Conservation (phyloP, 2,888 invertebrate species). For the Drosophila atroscutellata region DNA sequence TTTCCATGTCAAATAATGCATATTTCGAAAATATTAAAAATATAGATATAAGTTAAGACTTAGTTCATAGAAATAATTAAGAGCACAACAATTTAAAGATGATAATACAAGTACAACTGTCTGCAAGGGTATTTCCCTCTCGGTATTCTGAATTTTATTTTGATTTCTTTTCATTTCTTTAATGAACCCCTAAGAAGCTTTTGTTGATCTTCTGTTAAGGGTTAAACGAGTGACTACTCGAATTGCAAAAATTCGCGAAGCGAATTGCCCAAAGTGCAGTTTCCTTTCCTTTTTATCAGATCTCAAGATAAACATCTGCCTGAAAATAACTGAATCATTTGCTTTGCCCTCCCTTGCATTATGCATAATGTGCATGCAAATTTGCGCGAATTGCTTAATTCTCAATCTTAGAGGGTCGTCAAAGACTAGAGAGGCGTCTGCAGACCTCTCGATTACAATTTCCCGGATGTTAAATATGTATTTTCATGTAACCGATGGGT, state of each 20-base stretch:
- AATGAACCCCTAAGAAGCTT: conserved; percentile 59
- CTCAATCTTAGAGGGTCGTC: conserved; percentile 30
- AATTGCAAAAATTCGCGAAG: conserved; percentile 72
- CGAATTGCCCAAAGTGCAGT: conserved; percentile 70
- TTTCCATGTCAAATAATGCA: no score
- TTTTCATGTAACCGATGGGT: conserved; percentile 51
- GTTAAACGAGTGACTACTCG: conserved; percentile 62
- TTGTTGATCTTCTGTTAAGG: conserved; percentile 55
- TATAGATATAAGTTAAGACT: not conserved
- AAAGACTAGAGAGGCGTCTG: conserved; percentile 1
- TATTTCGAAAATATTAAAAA: no score
- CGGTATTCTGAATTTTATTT: not conserved
- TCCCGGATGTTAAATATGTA: conserved; percentile 78
- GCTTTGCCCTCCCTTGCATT: conserved; percentile 38
- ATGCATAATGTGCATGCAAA: conserved; percentile 78
- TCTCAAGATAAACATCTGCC: conserved; percentile 53
- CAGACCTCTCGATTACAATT: conserved; percentile 69
- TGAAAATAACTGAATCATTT: conserved; percentile 8
- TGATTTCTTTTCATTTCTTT: conserved; percentile 38
- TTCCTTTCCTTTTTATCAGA: conserved; percentile 6
- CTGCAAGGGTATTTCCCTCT: conserved; percentile 2
- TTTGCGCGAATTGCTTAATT: conserved; percentile 76
- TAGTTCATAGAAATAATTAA: not conserved
- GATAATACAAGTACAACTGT: not conserved
- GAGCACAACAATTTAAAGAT: not conserved